Evolutionary conservation across 1,140 invertebrate genomes (phyloP).

Genomic region (Sminthurinus signatus): DNA sequence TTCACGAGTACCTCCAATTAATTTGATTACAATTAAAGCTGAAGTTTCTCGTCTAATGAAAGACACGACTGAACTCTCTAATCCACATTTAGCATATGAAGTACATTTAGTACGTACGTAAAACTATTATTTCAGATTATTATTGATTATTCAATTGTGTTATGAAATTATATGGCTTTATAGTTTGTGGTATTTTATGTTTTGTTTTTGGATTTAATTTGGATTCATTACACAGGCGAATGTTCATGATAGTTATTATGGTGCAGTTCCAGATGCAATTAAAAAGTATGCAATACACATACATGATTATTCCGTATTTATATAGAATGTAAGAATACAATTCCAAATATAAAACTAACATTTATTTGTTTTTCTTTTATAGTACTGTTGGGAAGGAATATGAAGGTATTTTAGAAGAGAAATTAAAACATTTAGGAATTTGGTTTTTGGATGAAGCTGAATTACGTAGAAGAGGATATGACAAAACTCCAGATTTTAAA

Average conservation of each 20-base stretch:
- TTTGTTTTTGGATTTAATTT: slow-evolving; percentile 4
- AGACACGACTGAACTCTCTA: slow-evolving; percentile 63
- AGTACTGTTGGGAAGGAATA: slow-evolving; percentile 69
- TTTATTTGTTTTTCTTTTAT: slow-evolving; percentile 9
- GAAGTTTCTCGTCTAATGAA: slow-evolving; percentile 57
- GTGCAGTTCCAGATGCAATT: slow-evolving; percentile 64
- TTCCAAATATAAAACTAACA: slow-evolving; percentile 1
- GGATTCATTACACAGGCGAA: neutral
- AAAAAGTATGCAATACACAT: slow-evolving; percentile 55
- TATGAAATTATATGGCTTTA: too few relatives aligned
- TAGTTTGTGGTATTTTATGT: too few relatives aligned
- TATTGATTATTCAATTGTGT: too few relatives aligned
- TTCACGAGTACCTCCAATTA: slow-evolving; percentile 10
- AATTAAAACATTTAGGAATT: slow-evolving; percentile 55
- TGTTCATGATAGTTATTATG: slow-evolving; percentile 67
- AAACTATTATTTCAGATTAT: too few relatives aligned
- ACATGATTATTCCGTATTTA: slow-evolving; percentile 25
- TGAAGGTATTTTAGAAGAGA: slow-evolving; percentile 60
- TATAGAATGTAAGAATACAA: slow-evolving; percentile 6
- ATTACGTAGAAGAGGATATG: slow-evolving; percentile 72
- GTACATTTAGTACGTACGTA: slow-evolving; percentile 59
- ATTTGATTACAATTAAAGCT: slow-evolving; percentile 25
- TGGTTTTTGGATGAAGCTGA: slow-evolving; percentile 74
- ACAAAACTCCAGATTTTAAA: slow-evolving; percentile 92
- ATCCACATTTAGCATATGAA: slow-evolving; percentile 66